Evolutionary conservation across 2,797 vertebrate genomes (phyloP), one percentile per base, ranked within the genome.

Genomic region (Rhincodon typus): DNA sequence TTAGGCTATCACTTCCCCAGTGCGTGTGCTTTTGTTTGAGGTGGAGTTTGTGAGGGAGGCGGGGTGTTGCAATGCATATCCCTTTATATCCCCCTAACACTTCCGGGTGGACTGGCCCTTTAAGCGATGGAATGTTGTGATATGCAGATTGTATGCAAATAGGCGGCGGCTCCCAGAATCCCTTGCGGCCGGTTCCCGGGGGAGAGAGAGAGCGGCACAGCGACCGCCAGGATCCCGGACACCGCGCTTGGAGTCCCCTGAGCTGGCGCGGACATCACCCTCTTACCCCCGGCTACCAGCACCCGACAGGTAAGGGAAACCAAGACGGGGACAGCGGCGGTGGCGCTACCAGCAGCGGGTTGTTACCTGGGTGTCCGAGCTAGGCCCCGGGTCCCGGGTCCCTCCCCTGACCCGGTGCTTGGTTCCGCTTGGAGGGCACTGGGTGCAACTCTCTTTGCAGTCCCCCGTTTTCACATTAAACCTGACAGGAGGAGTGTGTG

Each of bases 71-170:
- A 57, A 10, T 82, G 15, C 38, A 4, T 91, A 3, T 17, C 53
- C 88, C 53, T 90, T 57, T 91, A 62, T 34, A n/a, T 66, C 2
- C 57, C 62, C 19, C 5, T 34, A 12, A 15, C 25, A 88, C 50
- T 88, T 88, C 87, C 50, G 57, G 94, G 67, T 70, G n/a, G 17
- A 57, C 69, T 46, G 69, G 30, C 69, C 50, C 94, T 74, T 95
- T 50, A 95, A 95, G 53, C 1, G 97, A 97, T 96, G 98, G 98
- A 97, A 98, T 98, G 98, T 79, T 95, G 72, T 97, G 97, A 96
- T 96, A 96, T 96, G 91, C 94, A 77, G 97, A 97, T 96, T 96
- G 96, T 97, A 96, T 96, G 97, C 97, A 77, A n/a, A 82, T 82
- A 6, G 1, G 97, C 96, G 97, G 97, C 97, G 97, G 97, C 97